Evolutionary conservation across 37 sponge, comb jelly and placozoan species (phyloP), one percentile per base, ranked within the genome.

Genomic region (Ephydatia muelleri): DNA sequence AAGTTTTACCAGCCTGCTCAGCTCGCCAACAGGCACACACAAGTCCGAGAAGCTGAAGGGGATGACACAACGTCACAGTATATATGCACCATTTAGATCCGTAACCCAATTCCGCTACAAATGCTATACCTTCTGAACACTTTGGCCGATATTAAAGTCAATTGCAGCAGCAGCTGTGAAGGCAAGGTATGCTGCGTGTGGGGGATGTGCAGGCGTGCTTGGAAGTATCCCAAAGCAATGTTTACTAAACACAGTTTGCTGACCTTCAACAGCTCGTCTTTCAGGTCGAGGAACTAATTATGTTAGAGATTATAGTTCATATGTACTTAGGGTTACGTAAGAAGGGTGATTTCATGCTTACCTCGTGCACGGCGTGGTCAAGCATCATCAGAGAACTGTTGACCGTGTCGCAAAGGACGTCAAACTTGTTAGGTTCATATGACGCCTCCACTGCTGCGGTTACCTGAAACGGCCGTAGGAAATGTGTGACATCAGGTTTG

Each of bases 21-120:
- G 78, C 78, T 92, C 90, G 13, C 73, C 80, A 68, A 92, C 69
- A 27, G 93, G 95, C 47, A 65, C 67, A 40, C 71, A 75, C 27
- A 95, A 49, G 26, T 89, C 93, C 30, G 93, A 91, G 33, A 78
- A 85, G 73, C 95, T 95, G 32, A 93, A 91, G 88, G 88, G 23
- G 16, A 13, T 22, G 32, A 39, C 9, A 73, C 28, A 30, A 75
- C 25, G 21, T 84, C 26, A 65, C 37, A 80, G 36, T 23, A 1
- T 16, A 23, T n/a, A 57, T 26, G 30, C 38, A 28, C 27, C 25
- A 35, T 6, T n/a, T 5, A 34, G 28, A 82, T 40, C n/a, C 28
- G 69, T 11, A 11, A 5, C n/a, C 47, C 8, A 8, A 4, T 4
- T 43, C 47, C 8, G 47, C 47, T 8, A 8, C 47, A 43, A 43